These are phyloP conservation scores for Sanderia malayensis DNA, from an alignment of 30 jellyfish, hydroid and myxozoan species.

Conservation along the genomic window DNA sequence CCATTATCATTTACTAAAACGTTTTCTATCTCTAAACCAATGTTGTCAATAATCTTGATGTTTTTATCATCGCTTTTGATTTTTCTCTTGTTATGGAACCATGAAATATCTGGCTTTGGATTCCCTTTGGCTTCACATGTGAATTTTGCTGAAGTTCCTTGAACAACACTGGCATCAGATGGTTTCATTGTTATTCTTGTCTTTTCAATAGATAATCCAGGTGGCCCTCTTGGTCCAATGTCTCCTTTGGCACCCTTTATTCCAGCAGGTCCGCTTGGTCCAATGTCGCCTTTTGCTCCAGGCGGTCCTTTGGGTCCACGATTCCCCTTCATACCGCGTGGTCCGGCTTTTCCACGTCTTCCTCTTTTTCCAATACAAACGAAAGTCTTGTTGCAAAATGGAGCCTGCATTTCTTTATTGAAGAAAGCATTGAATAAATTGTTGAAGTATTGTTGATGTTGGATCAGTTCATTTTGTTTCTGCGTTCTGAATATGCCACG, in stretches of 20 bases:
- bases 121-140: conserved; percentile 18
- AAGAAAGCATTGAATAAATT: too few relatives aligned
- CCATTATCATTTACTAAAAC: conserved; percentile 13
- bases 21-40: conserved; percentile 12
- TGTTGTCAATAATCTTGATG: background rate
- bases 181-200: conserved; percentile 14
- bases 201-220: conserved; percentile 20
- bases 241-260: conserved; percentile 34
- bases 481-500: too few relatives aligned
- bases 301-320: too few relatives aligned
- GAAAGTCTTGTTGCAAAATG: conserved; percentile 8
- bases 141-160: conserved; percentile 12
- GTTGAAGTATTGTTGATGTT: too few relatives aligned
- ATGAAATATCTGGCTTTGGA: conserved; percentile 27
- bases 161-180: background rate
- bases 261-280: too few relatives aligned
- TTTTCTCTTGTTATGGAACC: background rate
- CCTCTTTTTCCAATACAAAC: conserved; percentile 10
- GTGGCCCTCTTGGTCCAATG: conserved; percentile 42
- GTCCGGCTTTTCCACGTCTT: conserved; percentile 1
- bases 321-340: conserved; percentile 7
- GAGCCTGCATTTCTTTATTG: too few relatives aligned
- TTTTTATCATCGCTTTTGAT: background rate
- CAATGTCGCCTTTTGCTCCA: too few relatives aligned
- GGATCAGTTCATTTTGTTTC: too few relatives aligned